Evolutionary conservation across 2,113 vertebrate genomes (phyloP).

Genomic region (Balaenoptera acutorostrata): DNA sequence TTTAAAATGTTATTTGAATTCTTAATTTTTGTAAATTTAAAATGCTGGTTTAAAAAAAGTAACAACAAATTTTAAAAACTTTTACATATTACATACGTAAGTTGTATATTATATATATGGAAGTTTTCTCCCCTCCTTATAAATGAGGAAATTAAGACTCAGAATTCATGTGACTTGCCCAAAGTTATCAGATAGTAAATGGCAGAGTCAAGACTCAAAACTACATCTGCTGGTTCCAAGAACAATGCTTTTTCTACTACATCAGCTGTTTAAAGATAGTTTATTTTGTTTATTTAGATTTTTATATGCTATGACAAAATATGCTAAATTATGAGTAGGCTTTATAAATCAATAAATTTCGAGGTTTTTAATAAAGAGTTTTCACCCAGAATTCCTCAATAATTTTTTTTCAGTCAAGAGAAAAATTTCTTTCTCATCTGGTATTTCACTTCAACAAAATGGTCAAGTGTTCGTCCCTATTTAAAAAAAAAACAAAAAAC

Average conservation of each 20-base stretch:
- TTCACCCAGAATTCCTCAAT: slow-evolving; percentile 22
- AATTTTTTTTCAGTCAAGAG: not conserved
- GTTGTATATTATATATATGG: not conserved
- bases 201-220: slow-evolving; percentile 1
- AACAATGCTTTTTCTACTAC: not conserved
- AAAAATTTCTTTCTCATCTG: not conserved
- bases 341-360: slow-evolving; percentile 37
- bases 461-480: not conserved
- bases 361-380: slow-evolving; percentile 18
- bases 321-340: not conserved
- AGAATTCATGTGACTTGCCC: not conserved
- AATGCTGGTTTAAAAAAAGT: not conserved
- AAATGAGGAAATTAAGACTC: not conserved
- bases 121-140: not conserved
- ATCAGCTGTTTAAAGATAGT: not conserved
- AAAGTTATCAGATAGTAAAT: not conserved
- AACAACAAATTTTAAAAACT: not conserved
- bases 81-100: not conserved
- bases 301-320: slow-evolving; percentile 15
- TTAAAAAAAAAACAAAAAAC: not conserved
- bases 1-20: slow-evolving; percentile 19
- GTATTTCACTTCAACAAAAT: slow-evolving; percentile 36
- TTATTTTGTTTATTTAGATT: not conserved
- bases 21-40: slow-evolving; percentile 35
- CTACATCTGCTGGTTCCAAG: not conserved